A percentile compares a stretch with the other conserved stretches of the same genome.
Conservation (phyloP, 2,888 invertebrate genomes). For the Sarcophaga carnaria region DNA sequence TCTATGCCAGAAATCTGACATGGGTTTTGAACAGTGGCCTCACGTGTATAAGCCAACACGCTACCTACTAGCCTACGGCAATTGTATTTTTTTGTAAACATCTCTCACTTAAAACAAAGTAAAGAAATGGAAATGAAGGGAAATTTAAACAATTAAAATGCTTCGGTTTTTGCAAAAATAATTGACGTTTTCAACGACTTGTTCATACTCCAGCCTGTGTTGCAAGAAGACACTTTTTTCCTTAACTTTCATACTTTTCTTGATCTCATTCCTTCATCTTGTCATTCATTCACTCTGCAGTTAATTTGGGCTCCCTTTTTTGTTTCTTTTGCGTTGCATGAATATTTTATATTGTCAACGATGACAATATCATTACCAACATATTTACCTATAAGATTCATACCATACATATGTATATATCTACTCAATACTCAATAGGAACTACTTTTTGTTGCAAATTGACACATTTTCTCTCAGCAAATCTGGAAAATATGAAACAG, state of each 20-base stretch:
- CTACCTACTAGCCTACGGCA: too few species aligned
- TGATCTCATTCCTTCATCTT: neutral
- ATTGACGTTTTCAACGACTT: constrained; percentile 56
- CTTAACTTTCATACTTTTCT: neutral
- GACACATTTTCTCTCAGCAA: constrained; percentile 61
- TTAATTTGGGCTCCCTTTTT: neutral
- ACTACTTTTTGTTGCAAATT: constrained; percentile 50
- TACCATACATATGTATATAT: neutral
- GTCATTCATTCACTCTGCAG: neutral
- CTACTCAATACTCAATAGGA: constrained; percentile 49
- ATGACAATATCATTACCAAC: neutral
- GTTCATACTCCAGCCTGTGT: constrained; percentile 28
- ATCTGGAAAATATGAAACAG: constrained; percentile 31
- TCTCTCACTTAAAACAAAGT: neutral
- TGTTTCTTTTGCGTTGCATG: constrained; percentile 13
- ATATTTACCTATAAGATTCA: constrained; percentile 39
- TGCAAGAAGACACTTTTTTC: constrained; percentile 15
- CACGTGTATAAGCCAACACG: too few species aligned
- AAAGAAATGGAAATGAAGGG: neutral
- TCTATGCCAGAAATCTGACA: too few species aligned
- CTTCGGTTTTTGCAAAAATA: neutral
- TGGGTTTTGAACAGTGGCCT: too few species aligned
- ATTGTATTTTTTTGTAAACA: constrained; percentile 14
- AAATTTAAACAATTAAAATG: too few species aligned
- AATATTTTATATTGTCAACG: constrained; percentile 58